Evolutionary conservation across 1,140 invertebrate genomes (phyloP), one percentile per base, ranked within the genome.

Genomic region (Pseudoatta argentina): DNA sequence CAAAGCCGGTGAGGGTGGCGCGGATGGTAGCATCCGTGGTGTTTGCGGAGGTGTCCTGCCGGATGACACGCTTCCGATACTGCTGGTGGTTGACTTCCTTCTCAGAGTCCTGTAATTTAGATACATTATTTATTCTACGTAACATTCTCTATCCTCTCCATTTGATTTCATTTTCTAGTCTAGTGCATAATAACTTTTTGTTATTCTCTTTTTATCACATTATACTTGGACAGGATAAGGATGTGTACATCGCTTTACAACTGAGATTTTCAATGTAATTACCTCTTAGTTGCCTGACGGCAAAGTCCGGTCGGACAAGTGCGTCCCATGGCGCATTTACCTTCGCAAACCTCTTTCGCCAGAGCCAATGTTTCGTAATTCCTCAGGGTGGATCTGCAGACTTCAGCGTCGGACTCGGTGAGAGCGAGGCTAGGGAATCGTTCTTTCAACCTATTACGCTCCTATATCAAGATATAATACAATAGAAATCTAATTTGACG

Each of bases 321-420:
- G 89, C 98, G 96, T n/a, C 97, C 97, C 95, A 98, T 96, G 7
- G 97, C 96, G 93, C 98, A 98, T 92, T 97, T 97, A 51, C 98
- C 98, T 93, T 98, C 98, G 94, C 98, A 98, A 87, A 98, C 97
- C 89, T 98, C 97, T 51, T 96, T 95, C 39, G 97, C 97, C 79
- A 96, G 96, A 7, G 98, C 95, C 91, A 98, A 96, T 71, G 97
- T 97, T 92, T 98, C 97, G 93, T 98, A 99, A 83, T 97, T 97
- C 89, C 97, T 96, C 30, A 99, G 95, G 93, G 98, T 97, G 4
- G 97, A 93, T 12, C 96, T 96, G 87, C 98, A 98, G 78, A 97
- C 96, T 48, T 97, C 96, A 63, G 97, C 96, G 93, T 99, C 98
- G 59, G 96, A 96, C 87, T 97, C 96, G 5, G 97, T 95, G 59